These are phyloP conservation scores for Crenichthys baileyi DNA, from an alignment of 2,797 vertebrate genomes.

Conservation along the genomic window DNA sequence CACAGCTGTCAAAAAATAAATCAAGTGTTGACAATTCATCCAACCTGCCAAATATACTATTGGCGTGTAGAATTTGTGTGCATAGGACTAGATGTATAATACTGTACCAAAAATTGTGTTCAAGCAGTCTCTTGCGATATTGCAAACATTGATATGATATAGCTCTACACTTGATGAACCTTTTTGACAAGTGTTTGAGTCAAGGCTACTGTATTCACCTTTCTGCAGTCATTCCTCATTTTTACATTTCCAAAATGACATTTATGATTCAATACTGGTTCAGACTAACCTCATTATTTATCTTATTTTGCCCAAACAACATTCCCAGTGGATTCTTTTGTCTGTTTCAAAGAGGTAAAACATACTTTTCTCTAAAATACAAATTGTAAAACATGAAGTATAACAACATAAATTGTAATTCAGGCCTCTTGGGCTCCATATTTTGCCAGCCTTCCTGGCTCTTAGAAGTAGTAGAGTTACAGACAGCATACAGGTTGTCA, in stretches of 20 bases:
- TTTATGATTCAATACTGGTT: not conserved
- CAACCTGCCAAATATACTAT: not conserved
- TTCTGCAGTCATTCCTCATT: not conserved
- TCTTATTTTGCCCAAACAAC: not conserved
- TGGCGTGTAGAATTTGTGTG: not conserved
- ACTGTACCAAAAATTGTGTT: not conserved
- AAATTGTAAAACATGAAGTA: not conserved
- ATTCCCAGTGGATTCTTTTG: not conserved
- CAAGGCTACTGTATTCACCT: not conserved
- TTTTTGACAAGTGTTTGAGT: not conserved
- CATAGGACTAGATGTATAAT: not conserved
- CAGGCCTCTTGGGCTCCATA: not conserved
- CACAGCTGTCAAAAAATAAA: not conserved
- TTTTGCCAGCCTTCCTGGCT: constrained; percentile 8
- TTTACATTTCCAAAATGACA: not conserved
- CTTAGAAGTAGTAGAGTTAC: constrained; percentile 32
- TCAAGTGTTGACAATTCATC: not conserved
- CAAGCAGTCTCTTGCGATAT: not conserved
- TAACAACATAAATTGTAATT: not conserved
- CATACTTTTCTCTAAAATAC: not conserved
- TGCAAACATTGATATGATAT: not conserved
- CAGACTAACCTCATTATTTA: not conserved
- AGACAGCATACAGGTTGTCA: constrained; percentile 57
- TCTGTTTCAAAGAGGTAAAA: not conserved
- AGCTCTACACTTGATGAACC: not conserved